Evolutionary conservation across 2,888 invertebrate genomes (phyloP).

Genomic region (Tetheella fluctuosa): DNA sequence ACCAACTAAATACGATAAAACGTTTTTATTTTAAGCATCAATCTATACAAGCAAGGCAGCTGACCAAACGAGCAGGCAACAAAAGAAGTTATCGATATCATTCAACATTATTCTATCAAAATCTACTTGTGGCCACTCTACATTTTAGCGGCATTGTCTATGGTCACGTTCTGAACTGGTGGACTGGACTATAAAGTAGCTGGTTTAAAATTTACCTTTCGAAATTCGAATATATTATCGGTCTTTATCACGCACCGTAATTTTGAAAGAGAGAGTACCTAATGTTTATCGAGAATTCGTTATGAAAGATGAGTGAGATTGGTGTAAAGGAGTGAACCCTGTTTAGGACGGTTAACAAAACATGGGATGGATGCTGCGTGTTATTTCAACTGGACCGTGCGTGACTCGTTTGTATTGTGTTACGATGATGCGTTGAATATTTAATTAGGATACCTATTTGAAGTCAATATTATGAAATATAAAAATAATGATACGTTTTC

Average conservation of each 20-base stretch:
- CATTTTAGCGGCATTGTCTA: constrained; percentile 63
- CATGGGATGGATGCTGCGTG: constrained; percentile 78
- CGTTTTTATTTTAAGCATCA: too few relatives aligned
- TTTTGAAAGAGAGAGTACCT: constrained; percentile 27
- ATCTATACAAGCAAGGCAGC: constrained; percentile 58
- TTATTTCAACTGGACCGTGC: constrained; percentile 78
- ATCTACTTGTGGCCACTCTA: constrained; percentile 28
- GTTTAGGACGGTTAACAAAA: constrained; percentile 60
- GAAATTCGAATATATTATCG: constrained; percentile 23
- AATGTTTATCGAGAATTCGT: constrained; percentile 29
- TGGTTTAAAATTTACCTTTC: constrained; percentile 13
- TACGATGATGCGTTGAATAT: constrained; percentile 53
- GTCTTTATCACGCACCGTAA: constrained; percentile 23
- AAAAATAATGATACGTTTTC: constrained; percentile 20
- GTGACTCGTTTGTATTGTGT: constrained; percentile 23
- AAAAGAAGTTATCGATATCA: constrained; percentile 54
- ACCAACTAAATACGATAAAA: too few relatives aligned
- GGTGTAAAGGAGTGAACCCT: constrained; percentile 37
- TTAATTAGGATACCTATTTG: constrained; percentile 60
- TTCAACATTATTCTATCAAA: constrained; percentile 27
- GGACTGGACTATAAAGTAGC: constrained; percentile 16
- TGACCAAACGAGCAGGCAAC: constrained; percentile 46
- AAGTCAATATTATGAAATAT: constrained; percentile 25
- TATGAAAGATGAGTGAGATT: constrained; percentile 34
- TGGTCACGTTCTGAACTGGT: constrained; percentile 75